phyloP scores from a whole-genome alignment of 1,140 invertebrate genomes.

The Choristoneura fumiferana region DNA sequence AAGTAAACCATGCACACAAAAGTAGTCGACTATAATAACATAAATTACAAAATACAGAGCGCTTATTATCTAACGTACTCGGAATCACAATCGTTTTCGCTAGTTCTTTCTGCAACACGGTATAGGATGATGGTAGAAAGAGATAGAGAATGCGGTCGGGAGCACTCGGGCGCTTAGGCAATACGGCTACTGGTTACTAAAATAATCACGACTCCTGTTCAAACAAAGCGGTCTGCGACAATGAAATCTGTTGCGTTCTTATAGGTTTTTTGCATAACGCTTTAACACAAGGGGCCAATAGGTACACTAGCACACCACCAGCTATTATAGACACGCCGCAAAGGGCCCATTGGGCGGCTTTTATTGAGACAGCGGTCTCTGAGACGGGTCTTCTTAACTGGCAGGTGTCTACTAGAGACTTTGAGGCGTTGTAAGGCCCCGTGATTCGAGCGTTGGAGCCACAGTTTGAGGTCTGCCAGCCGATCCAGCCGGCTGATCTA shows the following conservation, averaged over 20 bases:
- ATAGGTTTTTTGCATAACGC: constrained; percentile 44
- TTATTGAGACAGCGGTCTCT: constrained; percentile 56
- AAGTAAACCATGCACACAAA: too few relatives aligned
- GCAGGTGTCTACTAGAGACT: constrained; percentile 39
- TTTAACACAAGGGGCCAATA: constrained; percentile 59
- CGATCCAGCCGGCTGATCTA: constrained; percentile 59
- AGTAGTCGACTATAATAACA: too few relatives aligned
- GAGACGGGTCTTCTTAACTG: constrained; percentile 38
- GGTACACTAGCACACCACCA: constrained; percentile 48
- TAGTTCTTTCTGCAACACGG: too few relatives aligned
- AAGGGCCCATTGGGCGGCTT: constrained; percentile 62
- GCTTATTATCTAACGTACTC: too few relatives aligned
- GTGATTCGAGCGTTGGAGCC: constrained; percentile 45
- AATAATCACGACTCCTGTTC: constrained; percentile 38
- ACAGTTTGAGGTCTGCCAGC: constrained; percentile 53
- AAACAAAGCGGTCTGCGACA: constrained; percentile 59
- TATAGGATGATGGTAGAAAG: too few relatives aligned
- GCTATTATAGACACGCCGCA: constrained; percentile 57
- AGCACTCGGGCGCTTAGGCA: too few relatives aligned
- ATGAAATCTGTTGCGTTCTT: constrained; percentile 53
- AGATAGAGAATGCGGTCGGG: too few relatives aligned
- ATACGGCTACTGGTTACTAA: too few relatives aligned
- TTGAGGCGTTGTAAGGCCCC: constrained; percentile 48
- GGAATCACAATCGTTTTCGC: too few relatives aligned
- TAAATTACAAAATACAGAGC: too few relatives aligned